Evolutionary conservation across 1,140 invertebrate genomes (phyloP), one percentile per base, ranked within the genome.

Genomic region (Rhagoletis zephyria): DNA sequence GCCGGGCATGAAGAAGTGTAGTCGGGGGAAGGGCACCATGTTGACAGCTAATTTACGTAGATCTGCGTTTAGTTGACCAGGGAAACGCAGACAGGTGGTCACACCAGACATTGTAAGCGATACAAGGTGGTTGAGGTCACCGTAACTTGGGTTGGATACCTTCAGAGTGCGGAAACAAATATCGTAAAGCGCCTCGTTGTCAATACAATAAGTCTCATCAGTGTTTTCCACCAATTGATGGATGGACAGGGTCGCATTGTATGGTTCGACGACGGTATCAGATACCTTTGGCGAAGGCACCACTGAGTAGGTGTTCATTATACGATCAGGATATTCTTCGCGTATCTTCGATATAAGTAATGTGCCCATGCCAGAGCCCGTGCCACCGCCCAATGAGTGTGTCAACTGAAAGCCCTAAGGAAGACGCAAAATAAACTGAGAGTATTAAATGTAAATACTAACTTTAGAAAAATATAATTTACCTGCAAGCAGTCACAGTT

Each of bases 1-100:
- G 1, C 98, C 97, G 30, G 97, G 97, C 96, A 98, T 98, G 94
- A 98, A 98, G 95, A 98, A 98, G 93, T 98, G 98, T 30, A 99
- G 95, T 91, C 98, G 96, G 67, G 97, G 97, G 93, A 97, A 94
- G 88, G 97, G 97, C 3, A 98, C 97, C 97, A 98, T 98, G 93
- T 98, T 98, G 63, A 98, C 97, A 40, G 97, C 97, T 89, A 98
- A 91, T 93, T 98, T 98, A 74, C 97, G 94, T 16, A 98, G 93
- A 94, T 98, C 96, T 85, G 98, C 97, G 91, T 97, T 96, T 87
- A 97, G 90, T 90, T 97, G 96, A 88, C 96, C 96, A 7, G 96
- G 96, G 94, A 96, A 96, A 88, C 97, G 92, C 90, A 93, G 94
- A 89, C 96, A 97, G 30, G 95, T 95, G 65, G 96, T 97, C 3